phyloP scores from a whole-genome alignment of 2,888 invertebrate species.

The Teleogryllus oceanicus region DNA sequence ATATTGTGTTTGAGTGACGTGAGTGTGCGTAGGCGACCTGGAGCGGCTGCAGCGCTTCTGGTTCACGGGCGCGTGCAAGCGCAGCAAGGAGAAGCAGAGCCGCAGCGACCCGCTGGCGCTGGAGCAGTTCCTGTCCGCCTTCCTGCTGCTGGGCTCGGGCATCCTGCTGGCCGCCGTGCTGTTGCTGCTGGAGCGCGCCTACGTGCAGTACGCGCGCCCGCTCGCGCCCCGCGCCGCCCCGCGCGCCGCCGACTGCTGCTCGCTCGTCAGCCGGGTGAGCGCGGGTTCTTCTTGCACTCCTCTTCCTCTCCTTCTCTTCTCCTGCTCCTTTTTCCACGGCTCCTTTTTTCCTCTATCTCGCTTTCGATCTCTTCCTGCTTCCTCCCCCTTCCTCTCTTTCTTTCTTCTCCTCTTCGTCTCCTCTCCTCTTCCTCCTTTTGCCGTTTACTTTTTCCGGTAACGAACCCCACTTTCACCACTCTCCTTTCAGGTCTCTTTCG shows the following conservation, averaged over 20 bases:
- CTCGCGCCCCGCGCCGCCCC: slow-evolving; percentile 5
- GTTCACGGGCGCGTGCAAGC: slow-evolving; percentile 54
- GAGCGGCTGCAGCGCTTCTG: slow-evolving; percentile 56
- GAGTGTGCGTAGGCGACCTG: slow-evolving; percentile 51
- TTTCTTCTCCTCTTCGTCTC: too few relatives aligned
- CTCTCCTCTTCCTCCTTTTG: too few relatives aligned
- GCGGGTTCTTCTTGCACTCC: neutral
- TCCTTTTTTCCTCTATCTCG: too few relatives aligned
- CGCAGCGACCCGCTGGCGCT: slow-evolving; percentile 44
- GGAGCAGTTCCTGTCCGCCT: slow-evolving; percentile 58
- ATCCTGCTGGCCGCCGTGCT: slow-evolving; percentile 54
- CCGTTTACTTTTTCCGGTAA: too few relatives aligned
- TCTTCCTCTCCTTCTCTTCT: too few relatives aligned
- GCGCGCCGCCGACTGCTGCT: slow-evolving; percentile 30
- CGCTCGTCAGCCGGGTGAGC: slow-evolving; percentile 36
- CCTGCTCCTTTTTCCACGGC: too few relatives aligned
- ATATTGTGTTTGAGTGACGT: neutral
- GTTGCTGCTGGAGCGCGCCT: slow-evolving; percentile 42
- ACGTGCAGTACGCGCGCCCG: slow-evolving; percentile 25
- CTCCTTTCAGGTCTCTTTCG: too few relatives aligned
- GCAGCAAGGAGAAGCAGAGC: slow-evolving; percentile 39
- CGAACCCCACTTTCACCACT: too few relatives aligned
- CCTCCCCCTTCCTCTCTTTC: too few relatives aligned
- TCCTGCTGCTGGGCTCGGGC: slow-evolving; percentile 55
- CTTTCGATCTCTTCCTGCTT: too few relatives aligned